Base-by-base conservation (phyloP, 2,888 invertebrate genomes). In the Apodemia hepburni region DNA sequence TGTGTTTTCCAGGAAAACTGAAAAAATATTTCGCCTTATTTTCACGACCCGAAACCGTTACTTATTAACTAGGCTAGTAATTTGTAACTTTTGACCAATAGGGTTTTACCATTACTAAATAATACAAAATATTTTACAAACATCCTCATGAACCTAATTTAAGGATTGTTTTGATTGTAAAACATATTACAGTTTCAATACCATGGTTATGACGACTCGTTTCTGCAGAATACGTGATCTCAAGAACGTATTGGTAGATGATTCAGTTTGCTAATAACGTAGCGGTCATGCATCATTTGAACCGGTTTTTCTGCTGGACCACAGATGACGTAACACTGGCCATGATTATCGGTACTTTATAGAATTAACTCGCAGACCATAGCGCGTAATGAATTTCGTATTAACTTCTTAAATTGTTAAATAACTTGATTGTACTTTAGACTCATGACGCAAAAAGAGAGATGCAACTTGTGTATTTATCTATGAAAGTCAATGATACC, bases 271-370 rank as follows among this genome's bases (percentile, higher is more conserved):
- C 77, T 76, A 80, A 84, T 87, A 84, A 84, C 81, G 80, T 77
- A 75, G 81, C 81, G 82, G 84, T 85, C 82, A 78, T 76, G 80
- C 81, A 79, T 84, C 79, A 83, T 75, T 76, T 76, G 70, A 74
- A 87, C 89, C 85, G 88, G 89, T 89, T 89, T 84, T 83, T 79
- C 80, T 83, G 82, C 82, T 73, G 70, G 70, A 73, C 72, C 71
- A 67, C 69, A 65, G 65, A 68, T 87, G 87, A 87, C 87, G 87
- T 87, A 54, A 54, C 86, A 87, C 67, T 18, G 49, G 62, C 74
- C 69, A 73, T 74, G 70, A 74, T 71, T 77, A 74, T 69, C 75
- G 67, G 74, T 75, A 73, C 77, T 75, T 54, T 22, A 15, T 54
- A 22, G 54, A 54, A 54, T 54, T 22, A 54, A n/a, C 15, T 42